These are phyloP conservation scores for Scaptomyza graminum DNA, from an alignment of 1,140 invertebrate genomes.

Conservation along the genomic window DNA sequence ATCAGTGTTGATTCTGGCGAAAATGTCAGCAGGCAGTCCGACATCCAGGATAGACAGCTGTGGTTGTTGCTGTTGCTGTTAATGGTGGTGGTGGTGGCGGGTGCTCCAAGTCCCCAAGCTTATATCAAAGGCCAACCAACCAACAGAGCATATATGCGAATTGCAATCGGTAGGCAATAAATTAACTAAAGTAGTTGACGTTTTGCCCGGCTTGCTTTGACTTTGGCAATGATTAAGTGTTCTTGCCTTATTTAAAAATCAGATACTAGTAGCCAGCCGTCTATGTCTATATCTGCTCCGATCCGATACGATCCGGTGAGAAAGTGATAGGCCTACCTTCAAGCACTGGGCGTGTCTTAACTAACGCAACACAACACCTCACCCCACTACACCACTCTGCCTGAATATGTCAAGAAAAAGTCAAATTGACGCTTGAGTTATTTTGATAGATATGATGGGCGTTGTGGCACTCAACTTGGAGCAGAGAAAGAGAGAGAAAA, in stretches of 20 bases:
- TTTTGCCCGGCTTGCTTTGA: slow-evolving; percentile 59
- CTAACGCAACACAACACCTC: neutral
- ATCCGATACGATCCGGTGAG: neutral
- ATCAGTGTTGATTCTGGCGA: slow-evolving; percentile 79
- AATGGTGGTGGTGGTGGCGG: neutral
- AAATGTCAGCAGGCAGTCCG: slow-evolving; percentile 68
- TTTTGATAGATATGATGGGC: slow-evolving; percentile 72
- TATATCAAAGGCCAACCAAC: slow-evolving; percentile 25
- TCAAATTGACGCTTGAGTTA: slow-evolving; percentile 68
- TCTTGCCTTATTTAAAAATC: slow-evolving; percentile 31
- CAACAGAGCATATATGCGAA: slow-evolving; percentile 7
- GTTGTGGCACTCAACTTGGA: slow-evolving; percentile 24
- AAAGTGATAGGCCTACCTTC: slow-evolving; percentile 38
- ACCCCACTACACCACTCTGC: neutral
- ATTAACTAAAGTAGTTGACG: slow-evolving; percentile 75
- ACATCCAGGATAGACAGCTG: slow-evolving; percentile 15
- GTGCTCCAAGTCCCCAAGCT: slow-evolving; percentile 18
- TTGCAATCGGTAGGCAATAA: slow-evolving; percentile 76
- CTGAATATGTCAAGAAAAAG: slow-evolving; percentile 54
- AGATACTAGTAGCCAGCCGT: slow-evolving; percentile 9
- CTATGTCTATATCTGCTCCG: neutral
- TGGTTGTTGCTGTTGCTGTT: neutral
- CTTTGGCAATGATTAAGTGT: slow-evolving; percentile 73
- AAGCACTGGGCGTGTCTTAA: slow-evolving; percentile 20
- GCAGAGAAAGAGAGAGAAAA: neutral